Conservation (phyloP, 2,888 invertebrate species). For the Orthosia incerta region DNA sequence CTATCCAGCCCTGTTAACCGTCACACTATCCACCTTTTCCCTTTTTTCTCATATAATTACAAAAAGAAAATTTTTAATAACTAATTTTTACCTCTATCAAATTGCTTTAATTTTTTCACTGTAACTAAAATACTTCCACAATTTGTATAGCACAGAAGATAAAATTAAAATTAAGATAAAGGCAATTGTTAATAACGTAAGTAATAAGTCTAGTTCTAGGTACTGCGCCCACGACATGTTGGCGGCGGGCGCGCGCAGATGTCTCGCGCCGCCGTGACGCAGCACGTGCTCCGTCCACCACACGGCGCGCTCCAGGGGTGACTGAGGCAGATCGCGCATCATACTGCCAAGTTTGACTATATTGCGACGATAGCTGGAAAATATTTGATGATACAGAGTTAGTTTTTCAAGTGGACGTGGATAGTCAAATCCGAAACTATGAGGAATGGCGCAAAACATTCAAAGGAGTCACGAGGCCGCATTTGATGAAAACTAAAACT, state of each 20-base stretch:
- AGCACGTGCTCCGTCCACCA: constrained; percentile 78
- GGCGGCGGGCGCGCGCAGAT: constrained; percentile 70
- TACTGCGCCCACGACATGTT: constrained; percentile 51
- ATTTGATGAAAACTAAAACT: too few species aligned
- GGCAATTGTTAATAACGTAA: constrained; percentile 10
- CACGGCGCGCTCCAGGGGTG: constrained; percentile 70
- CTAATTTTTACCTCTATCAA: background rate
- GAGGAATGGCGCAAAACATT: too few species aligned
- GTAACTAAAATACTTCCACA: constrained; percentile 2
- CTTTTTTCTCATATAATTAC: too few species aligned
- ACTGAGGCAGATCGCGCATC: constrained; percentile 66
- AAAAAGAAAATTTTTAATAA: too few species aligned
- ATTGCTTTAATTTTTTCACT: constrained; percentile 12
- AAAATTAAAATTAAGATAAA: background rate
- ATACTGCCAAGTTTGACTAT: constrained; percentile 56
- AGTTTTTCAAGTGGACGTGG: background rate
- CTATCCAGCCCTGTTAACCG: too few species aligned
- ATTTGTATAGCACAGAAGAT: background rate
- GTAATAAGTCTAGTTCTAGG: constrained; percentile 45
- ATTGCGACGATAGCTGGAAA: constrained; percentile 51
- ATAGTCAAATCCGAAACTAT: too few species aligned
- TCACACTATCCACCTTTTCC: too few species aligned
- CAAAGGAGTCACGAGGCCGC: too few species aligned
- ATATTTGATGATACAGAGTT: background rate
- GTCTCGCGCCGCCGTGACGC: constrained; percentile 70